Evolutionary conservation across 2,113 vertebrate species (phyloP).

Genomic region (Tinamus guttatus): DNA sequence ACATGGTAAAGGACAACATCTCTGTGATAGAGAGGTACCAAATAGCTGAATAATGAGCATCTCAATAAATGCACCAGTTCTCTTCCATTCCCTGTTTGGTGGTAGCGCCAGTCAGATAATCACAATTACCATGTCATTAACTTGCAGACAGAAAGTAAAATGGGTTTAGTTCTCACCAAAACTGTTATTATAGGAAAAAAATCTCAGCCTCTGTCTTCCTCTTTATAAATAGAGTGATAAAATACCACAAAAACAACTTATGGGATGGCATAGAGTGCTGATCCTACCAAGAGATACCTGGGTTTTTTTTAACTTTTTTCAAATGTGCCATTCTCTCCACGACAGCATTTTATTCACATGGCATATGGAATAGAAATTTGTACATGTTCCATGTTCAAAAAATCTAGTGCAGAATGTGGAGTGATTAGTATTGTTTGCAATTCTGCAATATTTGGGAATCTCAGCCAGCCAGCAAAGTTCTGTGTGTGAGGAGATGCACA

Average conservation of each 20-base stretch:
- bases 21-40: background rate
- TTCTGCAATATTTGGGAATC: background rate
- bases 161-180: background rate
- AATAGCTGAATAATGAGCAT: background rate
- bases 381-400: background rate
- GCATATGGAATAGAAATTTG: background rate
- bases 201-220: background rate
- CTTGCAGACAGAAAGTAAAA: background rate
- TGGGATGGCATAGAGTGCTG: background rate
- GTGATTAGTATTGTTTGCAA: background rate
- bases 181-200: background rate
- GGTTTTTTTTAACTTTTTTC: accelerated
- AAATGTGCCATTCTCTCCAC: background rate
- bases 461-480: background rate
- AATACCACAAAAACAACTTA: background rate
- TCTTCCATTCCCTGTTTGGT: background rate
- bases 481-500: background rate
- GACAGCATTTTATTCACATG: background rate
- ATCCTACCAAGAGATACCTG: background rate
- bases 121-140: background rate
- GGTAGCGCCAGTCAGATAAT: background rate
- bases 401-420: background rate
- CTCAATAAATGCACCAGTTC: background rate
- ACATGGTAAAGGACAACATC: background rate
- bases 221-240: background rate